Evolutionary conservation across 1,140 invertebrate species (phyloP), one percentile per base, ranked within the genome.

Genomic region (Hyles vespertilio): DNA sequence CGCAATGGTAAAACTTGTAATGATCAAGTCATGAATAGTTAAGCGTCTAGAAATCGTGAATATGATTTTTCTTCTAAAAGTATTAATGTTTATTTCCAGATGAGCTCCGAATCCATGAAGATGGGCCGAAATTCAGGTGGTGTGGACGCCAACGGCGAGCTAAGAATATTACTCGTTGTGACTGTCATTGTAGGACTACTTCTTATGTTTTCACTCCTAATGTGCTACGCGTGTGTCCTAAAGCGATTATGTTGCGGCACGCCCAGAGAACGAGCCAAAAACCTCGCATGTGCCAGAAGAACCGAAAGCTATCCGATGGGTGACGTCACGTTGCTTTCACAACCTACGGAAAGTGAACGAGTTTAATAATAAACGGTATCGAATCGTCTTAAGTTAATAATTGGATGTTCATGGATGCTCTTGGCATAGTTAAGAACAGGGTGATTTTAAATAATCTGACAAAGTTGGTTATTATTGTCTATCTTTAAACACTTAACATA

Each of bases 211-310:
- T 89, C 89, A 0, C 69, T 91, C 10, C 77, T 91, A 0, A 84
- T 90, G 77, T 91, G 91, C 61, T 91, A 91, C 63, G 87, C 90
- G 10, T 91, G 89, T 61, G 91, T 91, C 11, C 85, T 91, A 34
- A 79, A 89, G 36, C 77, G 90, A 57, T 77, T 91, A 0, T 91
- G 90, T 66, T 91, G 90, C 51, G 80, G 84, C 34, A 80, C 80
- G 9, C 70, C 85, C 0, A 72, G 84, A 45, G 87, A 89, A 56
- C 71, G 82, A 50, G 72, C 81, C 34, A 86, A 89, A 65, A 70
- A 88, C 36, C 58, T 80, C 58, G 81, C 74, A 10, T 72, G 69
- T 51, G 79, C 65, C 3, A 70, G 80, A 61, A 71, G 81, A 58
- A 87, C 79, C 7, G 89, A 91, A 32, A 89, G 89, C 59, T 79